Percentiles rank a stretch among this genome's conserved stretches.
phyloP scores from a whole-genome alignment of 2,888 invertebrate genomes.

The Bugula neritina region DNA sequence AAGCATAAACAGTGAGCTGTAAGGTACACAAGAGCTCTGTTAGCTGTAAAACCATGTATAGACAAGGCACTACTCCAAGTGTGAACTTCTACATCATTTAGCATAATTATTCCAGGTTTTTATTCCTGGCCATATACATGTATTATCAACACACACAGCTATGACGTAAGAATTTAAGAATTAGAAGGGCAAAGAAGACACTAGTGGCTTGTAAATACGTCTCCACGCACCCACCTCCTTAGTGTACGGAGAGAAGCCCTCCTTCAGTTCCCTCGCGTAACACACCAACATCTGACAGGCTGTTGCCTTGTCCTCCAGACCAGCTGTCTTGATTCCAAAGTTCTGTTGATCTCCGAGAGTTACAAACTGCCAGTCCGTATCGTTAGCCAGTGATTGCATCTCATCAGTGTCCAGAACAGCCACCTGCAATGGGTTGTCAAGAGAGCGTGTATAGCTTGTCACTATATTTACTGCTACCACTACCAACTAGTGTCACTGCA shows the following conservation, averaged over 20 bases:
- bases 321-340: conserved; percentile 86
- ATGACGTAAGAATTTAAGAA: too few species aligned
- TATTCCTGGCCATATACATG: background rate
- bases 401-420: conserved; percentile 47
- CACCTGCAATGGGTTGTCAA: background rate
- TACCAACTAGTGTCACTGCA: too few species aligned
- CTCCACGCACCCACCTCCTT: conserved; percentile 60
- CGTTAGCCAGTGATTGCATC: conserved; percentile 71
- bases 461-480: too few species aligned
- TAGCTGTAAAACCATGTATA: too few species aligned
- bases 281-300: conserved; percentile 95
- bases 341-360: conserved; percentile 86
- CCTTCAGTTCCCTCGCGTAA: conserved; percentile 86
- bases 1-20: too few species aligned
- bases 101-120: too few species aligned
- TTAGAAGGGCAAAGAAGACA: background rate
- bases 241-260: conserved; percentile 70
- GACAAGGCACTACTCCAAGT: too few species aligned
- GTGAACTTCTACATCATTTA: too few species aligned
- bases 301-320: conserved; percentile 89
- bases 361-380: conserved; percentile 89
- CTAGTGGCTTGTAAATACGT: too few species aligned
- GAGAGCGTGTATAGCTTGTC: too few species aligned
- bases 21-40: too few species aligned
- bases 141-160: background rate